These are phyloP conservation scores for Drosophila gunungcola DNA, from an alignment of 1,140 invertebrate genomes.

Conservation along the genomic window DNA sequence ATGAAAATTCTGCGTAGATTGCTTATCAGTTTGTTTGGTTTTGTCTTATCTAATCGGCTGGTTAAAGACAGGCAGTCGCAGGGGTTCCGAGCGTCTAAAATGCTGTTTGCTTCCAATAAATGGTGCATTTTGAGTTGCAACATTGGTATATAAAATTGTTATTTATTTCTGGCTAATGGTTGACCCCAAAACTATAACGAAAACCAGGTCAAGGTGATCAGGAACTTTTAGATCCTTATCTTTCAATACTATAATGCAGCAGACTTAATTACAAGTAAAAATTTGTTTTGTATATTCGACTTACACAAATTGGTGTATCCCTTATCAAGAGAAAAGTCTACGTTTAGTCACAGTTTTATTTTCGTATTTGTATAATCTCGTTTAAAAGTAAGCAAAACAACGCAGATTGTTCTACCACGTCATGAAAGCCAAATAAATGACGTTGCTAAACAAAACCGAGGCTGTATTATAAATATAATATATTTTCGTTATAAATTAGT, in stretches of 20 bases:
- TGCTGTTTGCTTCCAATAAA: constrained; percentile 42
- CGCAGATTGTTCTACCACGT: constrained; percentile 2
- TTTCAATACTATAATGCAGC: not conserved
- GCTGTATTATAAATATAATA: not conserved
- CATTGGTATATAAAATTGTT: constrained; percentile 1
- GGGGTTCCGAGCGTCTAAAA: constrained; percentile 25
- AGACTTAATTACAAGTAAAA: not conserved
- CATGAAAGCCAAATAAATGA: not conserved
- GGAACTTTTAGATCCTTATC: not conserved
- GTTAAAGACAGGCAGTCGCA: constrained; percentile 25
- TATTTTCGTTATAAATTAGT: not conserved
- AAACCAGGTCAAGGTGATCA: constrained; percentile 39
- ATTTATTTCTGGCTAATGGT: not conserved
- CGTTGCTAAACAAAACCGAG: not conserved
- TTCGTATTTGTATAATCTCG: constrained; percentile 24
- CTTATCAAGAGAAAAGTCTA: not conserved
- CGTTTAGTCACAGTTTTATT: constrained; percentile 10
- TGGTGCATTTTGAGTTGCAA: constrained; percentile 34
- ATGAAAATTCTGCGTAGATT: constrained; percentile 68
- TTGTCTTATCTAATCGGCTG: constrained; percentile 60
- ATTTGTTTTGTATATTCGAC: not conserved
- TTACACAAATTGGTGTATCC: not conserved
- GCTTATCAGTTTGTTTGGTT: constrained; percentile 70
- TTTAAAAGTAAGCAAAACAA: constrained; percentile 13
- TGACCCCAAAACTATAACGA: constrained; percentile 11